Percentiles rank a stretch among this genome's conserved stretches.
Evolutionary conservation across 2,888 invertebrate species (phyloP).

Genomic region (Leucoma salicis): DNA sequence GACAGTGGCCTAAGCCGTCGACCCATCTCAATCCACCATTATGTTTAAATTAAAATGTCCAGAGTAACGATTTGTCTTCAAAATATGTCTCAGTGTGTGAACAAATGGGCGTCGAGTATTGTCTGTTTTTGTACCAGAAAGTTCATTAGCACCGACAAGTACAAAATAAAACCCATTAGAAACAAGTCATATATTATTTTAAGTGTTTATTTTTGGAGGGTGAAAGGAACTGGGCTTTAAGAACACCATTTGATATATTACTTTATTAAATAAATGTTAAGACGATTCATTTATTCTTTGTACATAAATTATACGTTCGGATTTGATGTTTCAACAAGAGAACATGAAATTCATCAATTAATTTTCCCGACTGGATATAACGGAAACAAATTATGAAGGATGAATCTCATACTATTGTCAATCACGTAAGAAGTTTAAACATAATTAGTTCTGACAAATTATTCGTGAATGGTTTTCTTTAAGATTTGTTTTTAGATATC

Average conservation of each 20-base stretch:
- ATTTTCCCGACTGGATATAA: constrained; percentile 16
- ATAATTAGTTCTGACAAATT: too few species aligned
- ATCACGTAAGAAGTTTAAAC: too few species aligned
- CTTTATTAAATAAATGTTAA: constrained; percentile 14
- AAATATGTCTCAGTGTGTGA: constrained; percentile 28
- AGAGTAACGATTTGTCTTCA: constrained; percentile 54
- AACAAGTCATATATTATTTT: constrained; percentile 19
- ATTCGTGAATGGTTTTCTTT: too few species aligned
- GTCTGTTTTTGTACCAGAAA: constrained; percentile 24
- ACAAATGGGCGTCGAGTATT: constrained; percentile 29
- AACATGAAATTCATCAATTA: constrained; percentile 18
- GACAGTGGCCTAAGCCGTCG: constrained; percentile 50
- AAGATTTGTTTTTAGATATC: too few species aligned
- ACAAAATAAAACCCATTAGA: constrained; percentile 16
- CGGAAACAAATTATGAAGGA: constrained; percentile 15
- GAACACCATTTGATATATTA: constrained; percentile 15
- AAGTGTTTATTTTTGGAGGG: constrained; percentile 3
- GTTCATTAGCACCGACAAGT: constrained; percentile 30
- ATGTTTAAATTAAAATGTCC: constrained; percentile 68
- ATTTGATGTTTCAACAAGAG: constrained; percentile 15
- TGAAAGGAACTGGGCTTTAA: background rate
- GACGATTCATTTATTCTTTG: constrained; percentile 21
- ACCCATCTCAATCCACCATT: constrained; percentile 51
- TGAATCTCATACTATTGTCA: too few species aligned
- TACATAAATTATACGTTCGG: constrained; percentile 21